Percentiles rank a stretch among this genome's conserved stretches.
phyloP scores from a whole-genome alignment of 2,797 vertebrate species.

The Acanthornis magna region DNA sequence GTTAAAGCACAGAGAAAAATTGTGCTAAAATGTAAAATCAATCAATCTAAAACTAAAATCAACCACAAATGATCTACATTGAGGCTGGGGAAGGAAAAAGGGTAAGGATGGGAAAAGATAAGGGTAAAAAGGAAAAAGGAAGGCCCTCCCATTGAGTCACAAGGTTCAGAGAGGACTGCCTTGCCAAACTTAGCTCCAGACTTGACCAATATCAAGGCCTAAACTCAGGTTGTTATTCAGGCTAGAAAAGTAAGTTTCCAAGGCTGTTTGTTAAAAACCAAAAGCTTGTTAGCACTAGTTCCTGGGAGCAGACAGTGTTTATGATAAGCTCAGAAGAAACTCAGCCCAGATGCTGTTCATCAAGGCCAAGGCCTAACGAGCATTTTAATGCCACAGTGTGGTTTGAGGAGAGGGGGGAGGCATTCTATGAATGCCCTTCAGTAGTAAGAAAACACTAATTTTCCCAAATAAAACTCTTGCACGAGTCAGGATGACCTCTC shows the following conservation, averaged over 20 bases:
- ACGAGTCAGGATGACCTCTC: neutral
- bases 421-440: neutral
- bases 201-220: neutral
- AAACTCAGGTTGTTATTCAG: neutral
- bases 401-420: fast-evolving
- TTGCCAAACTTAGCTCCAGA: neutral
- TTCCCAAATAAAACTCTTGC: neutral
- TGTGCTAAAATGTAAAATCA: neutral
- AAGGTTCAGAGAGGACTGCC: neutral
- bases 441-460: neutral
- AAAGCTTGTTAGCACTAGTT: neutral
- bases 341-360: neutral
- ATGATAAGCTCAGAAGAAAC: neutral
- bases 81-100: neutral
- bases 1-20: neutral
- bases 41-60: neutral
- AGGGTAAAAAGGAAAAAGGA: neutral
- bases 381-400: fast-evolving
- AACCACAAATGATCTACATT: too few relatives aligned
- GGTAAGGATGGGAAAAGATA: neutral
- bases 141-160: neutral
- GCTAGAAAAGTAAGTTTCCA: neutral
- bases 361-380: neutral
- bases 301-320: neutral
- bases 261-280: neutral